Evolutionary conservation across 2,888 invertebrate species (phyloP), one percentile per base, ranked within the genome.

Genomic region (Idaea biselata): DNA sequence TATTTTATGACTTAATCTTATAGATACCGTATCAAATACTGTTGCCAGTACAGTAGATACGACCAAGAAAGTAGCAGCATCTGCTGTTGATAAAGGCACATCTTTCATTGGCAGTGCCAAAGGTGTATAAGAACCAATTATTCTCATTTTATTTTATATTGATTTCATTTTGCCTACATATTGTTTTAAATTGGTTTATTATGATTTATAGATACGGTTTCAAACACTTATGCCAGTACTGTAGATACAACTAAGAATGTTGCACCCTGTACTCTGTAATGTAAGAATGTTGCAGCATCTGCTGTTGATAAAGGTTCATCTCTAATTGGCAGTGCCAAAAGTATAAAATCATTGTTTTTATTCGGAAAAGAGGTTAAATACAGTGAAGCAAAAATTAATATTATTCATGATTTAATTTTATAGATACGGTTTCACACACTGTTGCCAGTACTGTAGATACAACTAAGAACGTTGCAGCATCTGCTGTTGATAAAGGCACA

Each of bases 281-380:
- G 82, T 16, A 85, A 84, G 71, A 82, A 79, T 68, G 75, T 74
- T 7, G 80, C 83, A 0, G 65, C 81, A 16, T 70, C 80, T 2
- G 81, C 80, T 16, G 73, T 80, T 61, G 82, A 83, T 16, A 83
- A 79, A 68, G 68, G 83, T 63, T 73, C 78, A 63, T 68, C 76
- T 7, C 61, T 77, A 18, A 67, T 77, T 33, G 81, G 75, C 61
- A 68, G 68, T 55, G 78, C 79, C 63, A 81, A 77, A 80, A 79
- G 78, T 81, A 79, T n/a, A n/a, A n/a, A 16, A 54, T 25, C 54
- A 16, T 58, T 18, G 4, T 7, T 32, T 6, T 6, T 32, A 59
- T 61, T n/a, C n/a, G n/a, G n/a, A n/a, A n/a, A n/a, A n/a, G n/a
- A n/a, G n/a, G n/a, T n/a, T n/a, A n/a, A n/a, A n/a, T n/a, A n/a